phyloP scores from a whole-genome alignment of 2,888 invertebrate genomes.

The Cheilosia scutellata region DNA sequence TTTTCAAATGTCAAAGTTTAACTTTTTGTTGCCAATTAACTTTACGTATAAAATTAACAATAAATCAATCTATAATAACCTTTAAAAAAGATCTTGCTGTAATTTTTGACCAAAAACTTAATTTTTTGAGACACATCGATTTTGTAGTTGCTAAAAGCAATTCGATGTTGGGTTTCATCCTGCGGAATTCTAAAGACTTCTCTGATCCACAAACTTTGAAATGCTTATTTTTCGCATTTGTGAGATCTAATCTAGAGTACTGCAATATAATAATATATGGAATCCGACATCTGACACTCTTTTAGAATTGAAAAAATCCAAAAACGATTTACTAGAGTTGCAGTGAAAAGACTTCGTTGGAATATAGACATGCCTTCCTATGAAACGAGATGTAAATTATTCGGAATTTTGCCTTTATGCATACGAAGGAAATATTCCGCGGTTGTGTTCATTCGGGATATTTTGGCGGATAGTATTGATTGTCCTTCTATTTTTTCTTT shows the following conservation, averaged over 20 bases:
- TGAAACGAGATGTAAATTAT: conserved; percentile 7
- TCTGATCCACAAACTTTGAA: neutral
- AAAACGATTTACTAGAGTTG: neutral
- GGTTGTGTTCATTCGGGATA: neutral
- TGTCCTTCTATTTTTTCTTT: too few relatives aligned
- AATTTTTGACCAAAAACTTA: neutral
- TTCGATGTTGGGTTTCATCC: neutral
- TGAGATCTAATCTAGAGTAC: conserved; percentile 5
- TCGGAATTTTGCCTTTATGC: neutral
- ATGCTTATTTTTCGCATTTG: conserved; percentile 5
- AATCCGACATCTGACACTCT: neutral
- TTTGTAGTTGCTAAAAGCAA: neutral
- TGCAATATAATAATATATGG: neutral
- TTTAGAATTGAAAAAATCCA: neutral
- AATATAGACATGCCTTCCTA: conserved; percentile 6
- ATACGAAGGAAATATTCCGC: neutral
- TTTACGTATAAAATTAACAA: neutral
- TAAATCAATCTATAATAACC: neutral
- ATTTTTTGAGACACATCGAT: neutral
- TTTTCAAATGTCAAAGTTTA: neutral
- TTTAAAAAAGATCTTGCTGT: neutral
- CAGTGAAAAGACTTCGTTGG: conserved; percentile 1
- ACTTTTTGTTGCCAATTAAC: neutral
- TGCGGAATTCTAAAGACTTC: neutral
- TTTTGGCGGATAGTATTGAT: too few relatives aligned